phyloP scores from a whole-genome alignment of 2,113 vertebrate genomes.

The Aegithalos caudatus region DNA sequence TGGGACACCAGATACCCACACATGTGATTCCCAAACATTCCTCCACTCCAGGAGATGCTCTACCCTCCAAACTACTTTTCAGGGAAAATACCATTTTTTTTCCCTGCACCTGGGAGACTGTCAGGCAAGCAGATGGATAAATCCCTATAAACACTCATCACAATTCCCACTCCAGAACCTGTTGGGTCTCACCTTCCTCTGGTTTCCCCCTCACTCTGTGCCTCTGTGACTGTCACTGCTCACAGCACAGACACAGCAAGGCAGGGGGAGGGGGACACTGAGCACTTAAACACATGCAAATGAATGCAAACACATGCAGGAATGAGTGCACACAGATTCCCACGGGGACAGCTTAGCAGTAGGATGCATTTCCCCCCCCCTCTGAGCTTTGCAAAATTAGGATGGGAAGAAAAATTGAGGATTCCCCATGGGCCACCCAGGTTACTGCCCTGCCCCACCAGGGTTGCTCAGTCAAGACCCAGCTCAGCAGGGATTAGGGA shows the following conservation, averaged over 20 bases:
- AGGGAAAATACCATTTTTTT: not conserved
- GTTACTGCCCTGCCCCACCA: not conserved
- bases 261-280: not conserved
- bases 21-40: not conserved
- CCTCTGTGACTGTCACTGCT: not conserved
- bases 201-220: not conserved
- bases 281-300: not conserved
- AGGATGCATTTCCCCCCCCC: not conserved
- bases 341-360: not conserved
- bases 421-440: not conserved
- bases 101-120: not conserved
- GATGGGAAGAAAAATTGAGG: not conserved
- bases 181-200: not conserved
- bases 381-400: not conserved
- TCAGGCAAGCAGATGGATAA: not conserved
- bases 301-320: not conserved
- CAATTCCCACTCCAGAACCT: not conserved
- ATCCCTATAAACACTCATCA: not conserved
- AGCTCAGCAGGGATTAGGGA: not conserved
- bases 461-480: not conserved
- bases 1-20: not conserved
- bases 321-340: not conserved
- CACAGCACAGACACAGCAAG: not conserved
- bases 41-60: not conserved
- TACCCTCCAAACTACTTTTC: not conserved